Conservation (phyloP, 2,113 vertebrate genomes). For the Gobius niger region DNA sequence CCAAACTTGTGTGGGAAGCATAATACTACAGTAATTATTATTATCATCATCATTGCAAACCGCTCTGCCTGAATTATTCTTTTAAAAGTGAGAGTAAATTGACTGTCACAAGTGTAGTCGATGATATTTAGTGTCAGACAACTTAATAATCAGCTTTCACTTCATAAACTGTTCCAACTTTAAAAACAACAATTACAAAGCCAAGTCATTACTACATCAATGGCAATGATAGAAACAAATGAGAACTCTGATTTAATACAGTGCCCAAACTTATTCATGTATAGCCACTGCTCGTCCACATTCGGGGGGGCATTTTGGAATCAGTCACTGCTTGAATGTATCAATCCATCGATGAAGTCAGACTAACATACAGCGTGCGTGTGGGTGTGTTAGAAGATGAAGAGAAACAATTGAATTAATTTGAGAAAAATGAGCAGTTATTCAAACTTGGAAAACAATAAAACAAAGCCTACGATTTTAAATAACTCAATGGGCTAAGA, state of each 20-base stretch:
- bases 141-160: slow-evolving; percentile 2
- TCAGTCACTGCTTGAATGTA: too few relatives aligned
- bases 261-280: background rate
- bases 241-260: background rate
- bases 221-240: background rate
- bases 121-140: background rate
- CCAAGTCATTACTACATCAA: background rate
- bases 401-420: too few relatives aligned
- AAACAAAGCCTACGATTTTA: too few relatives aligned
- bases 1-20: slow-evolving; percentile 40
- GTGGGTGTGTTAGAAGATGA: too few relatives aligned
- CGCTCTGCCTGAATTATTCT: slow-evolving; percentile 10
- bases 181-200: background rate
- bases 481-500: too few relatives aligned
- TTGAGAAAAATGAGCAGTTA: too few relatives aligned
- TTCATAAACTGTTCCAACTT: background rate
- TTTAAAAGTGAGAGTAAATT: background rate
- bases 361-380: too few relatives aligned
- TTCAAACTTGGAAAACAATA: too few relatives aligned
- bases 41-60: slow-evolving; percentile 31
- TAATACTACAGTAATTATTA: background rate
- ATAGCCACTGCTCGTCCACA: background rate
- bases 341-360: too few relatives aligned
- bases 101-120: background rate
- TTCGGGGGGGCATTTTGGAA: too few relatives aligned